Evolutionary conservation across 1,140 invertebrate genomes (phyloP).

Genomic region (Homalodisca vitripennis): DNA sequence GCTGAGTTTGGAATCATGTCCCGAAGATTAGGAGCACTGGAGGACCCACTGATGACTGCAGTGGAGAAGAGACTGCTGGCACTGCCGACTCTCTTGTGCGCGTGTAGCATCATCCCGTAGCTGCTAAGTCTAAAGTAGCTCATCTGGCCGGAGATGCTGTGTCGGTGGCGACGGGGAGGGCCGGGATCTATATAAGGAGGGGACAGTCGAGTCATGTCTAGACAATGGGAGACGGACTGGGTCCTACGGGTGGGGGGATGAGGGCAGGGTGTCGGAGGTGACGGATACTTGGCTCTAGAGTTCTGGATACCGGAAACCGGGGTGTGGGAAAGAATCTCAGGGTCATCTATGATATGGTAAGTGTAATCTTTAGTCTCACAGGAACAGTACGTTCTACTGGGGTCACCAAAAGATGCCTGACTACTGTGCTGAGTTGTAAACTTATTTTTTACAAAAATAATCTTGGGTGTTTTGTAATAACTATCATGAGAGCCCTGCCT

Average conservation of each 20-base stretch:
- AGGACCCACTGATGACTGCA: constrained; percentile 90
- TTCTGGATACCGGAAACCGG: not conserved
- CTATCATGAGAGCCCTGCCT: not conserved
- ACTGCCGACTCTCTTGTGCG: constrained; percentile 52
- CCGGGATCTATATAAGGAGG: constrained; percentile 30
- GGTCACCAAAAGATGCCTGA: not conserved
- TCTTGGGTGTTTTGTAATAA: constrained; percentile 5
- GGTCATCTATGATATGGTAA: constrained; percentile 22
- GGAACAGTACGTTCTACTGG: not conserved
- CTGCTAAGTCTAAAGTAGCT: constrained; percentile 86
- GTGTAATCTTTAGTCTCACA: constrained; percentile 3
- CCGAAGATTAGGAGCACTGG: constrained; percentile 84
- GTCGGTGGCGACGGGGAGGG: constrained; percentile 66
- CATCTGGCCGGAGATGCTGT: constrained; percentile 91
- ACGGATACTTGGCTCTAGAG: constrained; percentile 7
- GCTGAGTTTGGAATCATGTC: constrained; percentile 76
- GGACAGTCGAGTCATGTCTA: constrained; percentile 33
- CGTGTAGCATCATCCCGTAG: constrained; percentile 52
- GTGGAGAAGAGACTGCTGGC: constrained; percentile 86
- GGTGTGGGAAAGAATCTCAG: not conserved
- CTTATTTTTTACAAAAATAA: constrained; percentile 25
- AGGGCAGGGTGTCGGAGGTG: not conserved
- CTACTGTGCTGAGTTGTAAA: not conserved
- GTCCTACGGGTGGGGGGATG: constrained; percentile 15
- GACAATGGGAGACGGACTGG: constrained; percentile 30